Evolutionary conservation across 2,113 vertebrate species (phyloP), one percentile per base, ranked within the genome.

Genomic region (Struthio camelus): DNA sequence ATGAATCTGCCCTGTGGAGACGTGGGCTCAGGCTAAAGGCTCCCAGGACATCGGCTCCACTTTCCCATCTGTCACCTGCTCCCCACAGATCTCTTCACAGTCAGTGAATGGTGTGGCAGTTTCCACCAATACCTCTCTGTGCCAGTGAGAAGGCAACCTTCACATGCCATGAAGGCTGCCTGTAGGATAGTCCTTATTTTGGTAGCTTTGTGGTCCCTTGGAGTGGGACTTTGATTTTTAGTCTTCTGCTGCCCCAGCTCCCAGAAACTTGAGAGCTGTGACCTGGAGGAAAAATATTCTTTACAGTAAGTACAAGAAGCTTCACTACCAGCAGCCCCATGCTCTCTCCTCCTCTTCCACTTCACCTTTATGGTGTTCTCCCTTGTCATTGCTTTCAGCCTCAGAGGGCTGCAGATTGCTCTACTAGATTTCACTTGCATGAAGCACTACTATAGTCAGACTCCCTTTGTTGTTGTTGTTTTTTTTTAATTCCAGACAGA

Each of bases 401-500:
- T 17, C 90, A 86, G 83, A 89, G 87, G 75, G 40, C 87, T 95
- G 71, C 65, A 82, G 59, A 66, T 67, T 76, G 76, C 83, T 80
- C 86, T 90, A 88, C 93, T 91, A 90, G 79, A 83, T 96, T 91
- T 90, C 85, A 34, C 71, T 87, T 78, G 66, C 82, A 94, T 28
- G 5, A 53, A 96, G 64, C 53, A 46, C 69, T 34, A 27, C 79
- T 85, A 87, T 92, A 5, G 23, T 82, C 91, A 83, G 67, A 58
- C 76, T 93, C 89, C 32, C 73, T 66, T 85, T 65, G 91, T 17
- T 59, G 17, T 59, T 59, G n/a, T n/a, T n/a, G 9, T 46, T 62
- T 90, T 91, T 69, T 36, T 79, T 96, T 71, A 34, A 42, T 94
- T 97, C 76, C 98, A 99, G 99, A 99, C 99, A 89, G 99, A 99